Conservation (phyloP, 2,888 invertebrate species). For the Acheta domesticus region DNA sequence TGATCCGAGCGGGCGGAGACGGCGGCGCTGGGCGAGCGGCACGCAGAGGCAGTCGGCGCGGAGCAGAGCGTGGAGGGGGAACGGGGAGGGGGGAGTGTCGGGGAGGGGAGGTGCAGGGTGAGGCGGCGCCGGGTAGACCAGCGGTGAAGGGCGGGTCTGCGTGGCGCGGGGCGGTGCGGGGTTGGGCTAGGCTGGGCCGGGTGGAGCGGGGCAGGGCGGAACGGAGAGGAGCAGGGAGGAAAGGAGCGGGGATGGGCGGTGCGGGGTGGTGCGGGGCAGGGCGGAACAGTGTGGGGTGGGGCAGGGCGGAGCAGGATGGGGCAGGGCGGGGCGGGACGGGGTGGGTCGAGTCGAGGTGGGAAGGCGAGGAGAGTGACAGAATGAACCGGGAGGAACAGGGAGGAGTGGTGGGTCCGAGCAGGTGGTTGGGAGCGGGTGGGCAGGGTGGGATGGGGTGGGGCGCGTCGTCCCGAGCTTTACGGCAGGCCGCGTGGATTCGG, state of each 20-base stretch:
- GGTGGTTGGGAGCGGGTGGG: background rate
- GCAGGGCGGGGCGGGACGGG: no score
- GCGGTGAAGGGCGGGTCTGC: background rate
- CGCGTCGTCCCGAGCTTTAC: no score
- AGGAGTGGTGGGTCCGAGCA: background rate
- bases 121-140: background rate
- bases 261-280: no score
- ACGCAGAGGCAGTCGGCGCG: background rate
- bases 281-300: background rate
- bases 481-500: no score
- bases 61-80: background rate
- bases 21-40: background rate
- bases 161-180: accelerated
- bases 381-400: background rate
- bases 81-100: no score
- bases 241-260: no score
- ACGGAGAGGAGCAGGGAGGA: no score
- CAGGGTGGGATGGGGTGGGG: background rate
- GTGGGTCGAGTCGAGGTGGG: no score
- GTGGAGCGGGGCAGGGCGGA: no score
- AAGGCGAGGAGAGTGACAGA: no score
- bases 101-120: background rate
- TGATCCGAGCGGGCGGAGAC: background rate
- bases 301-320: no score
- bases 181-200: accelerated